A percentile compares a stretch with the other conserved stretches of the same genome.
Conservation (phyloP, 2,113 vertebrate species). For the Theristicus caerulescens region DNA sequence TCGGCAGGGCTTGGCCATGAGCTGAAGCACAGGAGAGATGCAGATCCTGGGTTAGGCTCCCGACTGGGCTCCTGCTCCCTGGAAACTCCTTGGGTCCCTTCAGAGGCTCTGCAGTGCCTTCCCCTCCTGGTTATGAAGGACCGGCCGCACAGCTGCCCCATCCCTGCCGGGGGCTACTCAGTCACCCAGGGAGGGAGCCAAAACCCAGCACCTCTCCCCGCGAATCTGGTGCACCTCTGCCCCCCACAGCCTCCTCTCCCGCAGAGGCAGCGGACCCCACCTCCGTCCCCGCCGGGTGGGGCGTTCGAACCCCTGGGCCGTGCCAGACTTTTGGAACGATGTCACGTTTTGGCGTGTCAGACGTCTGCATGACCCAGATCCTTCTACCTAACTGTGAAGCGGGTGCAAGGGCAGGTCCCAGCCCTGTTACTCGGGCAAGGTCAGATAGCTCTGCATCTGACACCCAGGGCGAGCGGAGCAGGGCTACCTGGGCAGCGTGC, state of each 20-base stretch:
- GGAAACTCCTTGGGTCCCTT: neutral
- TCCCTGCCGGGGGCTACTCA: neutral
- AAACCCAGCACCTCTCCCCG: neutral
- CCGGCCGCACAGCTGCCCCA: fast-evolving
- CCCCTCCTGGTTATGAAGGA: neutral
- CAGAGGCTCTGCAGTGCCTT: neutral
- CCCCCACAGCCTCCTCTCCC: neutral
- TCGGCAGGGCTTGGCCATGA: neutral
- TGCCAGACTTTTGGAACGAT: fast-evolving
- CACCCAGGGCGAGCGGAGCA: neutral
- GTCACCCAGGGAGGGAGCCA: neutral
- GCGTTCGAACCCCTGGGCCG: fast-evolving
- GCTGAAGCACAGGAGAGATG: neutral
- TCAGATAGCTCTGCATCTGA: neutral
- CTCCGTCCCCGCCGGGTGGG: fast-evolving
- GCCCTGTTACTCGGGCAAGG: neutral
- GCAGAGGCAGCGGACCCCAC: neutral
- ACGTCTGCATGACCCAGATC: neutral
- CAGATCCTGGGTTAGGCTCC: neutral
- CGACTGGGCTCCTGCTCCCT: neutral
- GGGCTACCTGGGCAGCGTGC: neutral
- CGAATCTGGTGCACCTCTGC: neutral
- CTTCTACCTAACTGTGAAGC: neutral
- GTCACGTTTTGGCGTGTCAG: neutral
- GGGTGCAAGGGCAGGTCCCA: neutral